Base-by-base conservation (phyloP, 2,113 vertebrate genomes). In the Nettapus auritus region DNA sequence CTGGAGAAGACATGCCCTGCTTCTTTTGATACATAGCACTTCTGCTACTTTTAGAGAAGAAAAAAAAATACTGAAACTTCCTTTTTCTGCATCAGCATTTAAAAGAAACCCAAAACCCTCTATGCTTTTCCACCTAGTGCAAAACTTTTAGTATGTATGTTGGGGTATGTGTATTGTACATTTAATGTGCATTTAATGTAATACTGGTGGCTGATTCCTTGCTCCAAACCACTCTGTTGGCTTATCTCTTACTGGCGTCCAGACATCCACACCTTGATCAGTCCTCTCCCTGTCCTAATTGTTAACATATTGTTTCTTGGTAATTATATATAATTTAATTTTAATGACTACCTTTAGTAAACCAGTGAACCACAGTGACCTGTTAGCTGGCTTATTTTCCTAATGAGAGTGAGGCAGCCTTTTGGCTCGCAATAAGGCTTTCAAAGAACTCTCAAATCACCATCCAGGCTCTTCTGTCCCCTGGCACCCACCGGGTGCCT, bases 31-130 rank as follows among this genome's bases (percentile, higher is more conserved):
- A 66, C 17, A 20, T 20, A 63, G 40, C 11, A 22, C 3, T 86
- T 56, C 29, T 5, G 16, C 10, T 70, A 5, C 36, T 40, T 74
- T 44, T 25, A 55, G 50, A 23, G 42, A 66, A 66, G 8, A 76
- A 68, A 40, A n/a, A n/a, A 50, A 71, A 36, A 8, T 7, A 38
- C 3, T 1, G 0, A 31, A 50, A 42, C 0, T 0, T 52, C 33
- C 8, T 13, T 87, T 82, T 59, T 75, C 69, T 68, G 40, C 23
- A 34, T 78, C 18, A n/a, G 29, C 3, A 2, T 29, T 84, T 67
- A 34, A 40, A 44, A 50, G 23, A 70, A 84, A 25, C 22, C 8
- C 17, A 53, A 48, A 6, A 21, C 8, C 19, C 52, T 70, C 76
- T 63, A 46, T 48, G 77, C 20, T 29, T 53, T 40, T 42, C 66